A percentile compares a stretch with the other conserved stretches of the same genome.
phyloP scores from a whole-genome alignment of 23 tunicate genomes.

The Halocynthia roretzi region DNA sequence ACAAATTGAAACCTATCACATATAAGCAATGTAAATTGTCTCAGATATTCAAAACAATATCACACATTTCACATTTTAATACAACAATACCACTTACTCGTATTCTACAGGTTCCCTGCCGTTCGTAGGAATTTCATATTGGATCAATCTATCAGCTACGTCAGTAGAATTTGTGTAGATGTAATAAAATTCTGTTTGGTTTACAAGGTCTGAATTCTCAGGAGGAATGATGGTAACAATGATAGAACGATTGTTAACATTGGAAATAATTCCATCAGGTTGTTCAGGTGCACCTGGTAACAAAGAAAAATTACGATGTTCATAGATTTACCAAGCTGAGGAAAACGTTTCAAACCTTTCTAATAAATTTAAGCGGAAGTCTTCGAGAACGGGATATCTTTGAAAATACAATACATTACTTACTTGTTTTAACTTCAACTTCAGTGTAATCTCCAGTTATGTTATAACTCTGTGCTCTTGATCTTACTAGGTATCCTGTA shows the following conservation, averaged over 20 bases:
- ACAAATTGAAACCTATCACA: too few relatives aligned
- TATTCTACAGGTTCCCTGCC: too few relatives aligned
- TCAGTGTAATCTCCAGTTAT: constrained; percentile 2
- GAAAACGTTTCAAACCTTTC: too few relatives aligned
- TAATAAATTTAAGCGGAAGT: not conserved
- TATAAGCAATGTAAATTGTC: too few relatives aligned
- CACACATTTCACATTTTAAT: too few relatives aligned
- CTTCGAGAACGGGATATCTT: too few relatives aligned
- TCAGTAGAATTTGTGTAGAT: too few relatives aligned
- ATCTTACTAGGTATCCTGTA: constrained; percentile 18
- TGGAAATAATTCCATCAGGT: constrained; percentile 8
- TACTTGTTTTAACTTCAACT: constrained; percentile 21
- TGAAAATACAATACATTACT: not conserved
- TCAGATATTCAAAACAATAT: too few relatives aligned
- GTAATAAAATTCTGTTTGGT: too few relatives aligned
- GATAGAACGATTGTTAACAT: constrained; percentile 16
- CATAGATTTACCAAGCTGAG: not conserved
- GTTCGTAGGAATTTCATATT: too few relatives aligned
- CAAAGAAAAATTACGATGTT: not conserved
- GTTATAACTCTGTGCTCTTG: constrained; percentile 20
- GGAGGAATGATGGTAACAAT: constrained; percentile 25
- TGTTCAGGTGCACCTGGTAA: constrained; percentile 20
- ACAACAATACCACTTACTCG: too few relatives aligned
- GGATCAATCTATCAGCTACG: too few relatives aligned
- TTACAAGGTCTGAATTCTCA: not conserved